Base-by-base conservation (phyloP, 2,797 vertebrate species). In the Helostoma temminkii region DNA sequence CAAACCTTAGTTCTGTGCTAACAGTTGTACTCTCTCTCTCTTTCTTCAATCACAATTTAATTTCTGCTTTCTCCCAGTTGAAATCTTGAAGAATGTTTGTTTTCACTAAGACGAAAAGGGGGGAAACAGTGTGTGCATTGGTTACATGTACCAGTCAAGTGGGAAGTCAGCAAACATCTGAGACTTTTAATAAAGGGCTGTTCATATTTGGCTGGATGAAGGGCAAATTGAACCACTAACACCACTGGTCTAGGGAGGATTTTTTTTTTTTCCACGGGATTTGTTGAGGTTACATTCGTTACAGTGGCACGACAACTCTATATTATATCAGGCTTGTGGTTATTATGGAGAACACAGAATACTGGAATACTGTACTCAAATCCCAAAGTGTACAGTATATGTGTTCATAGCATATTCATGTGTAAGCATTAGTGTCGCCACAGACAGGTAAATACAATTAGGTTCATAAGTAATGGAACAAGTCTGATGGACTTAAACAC, bases 381-480 rank as follows among this genome's bases (percentile, higher is more conserved):
- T 64, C 52, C 36, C 30, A 14, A 57, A 49, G 42, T 32, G 58
- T 8, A 25, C 47, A 57, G 58, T 8, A 25, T 43, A 57, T 16
- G 22, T 36, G 42, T 45, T 36, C 55, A 22, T 6, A 46, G 47
- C 28, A 43, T 54, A 43, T 28, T 12, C 21, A 19, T 39, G 49
- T 21, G 12, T 18, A 24, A 22, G 55, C 68, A 55, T 62, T 58
- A 63, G 8, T 3, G 25, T 53, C 26, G 1, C 37, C 18, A 37
- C 0, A 16, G 46, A 61, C 55, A 66, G 45, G 45, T 49, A 70
- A 68, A 74, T 69, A n/a, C n/a, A n/a, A n/a, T n/a, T n/a, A n/a
- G n/a, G n/a, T n/a, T n/a, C n/a, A n/a, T n/a, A n/a, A n/a, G n/a
- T n/a, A n/a, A n/a, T n/a, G n/a, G n/a, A n/a, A n/a, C n/a, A n/a